These are phyloP conservation scores for Anaspis maculata DNA, from an alignment of 2,888 invertebrate genomes.

Conservation along the genomic window DNA sequence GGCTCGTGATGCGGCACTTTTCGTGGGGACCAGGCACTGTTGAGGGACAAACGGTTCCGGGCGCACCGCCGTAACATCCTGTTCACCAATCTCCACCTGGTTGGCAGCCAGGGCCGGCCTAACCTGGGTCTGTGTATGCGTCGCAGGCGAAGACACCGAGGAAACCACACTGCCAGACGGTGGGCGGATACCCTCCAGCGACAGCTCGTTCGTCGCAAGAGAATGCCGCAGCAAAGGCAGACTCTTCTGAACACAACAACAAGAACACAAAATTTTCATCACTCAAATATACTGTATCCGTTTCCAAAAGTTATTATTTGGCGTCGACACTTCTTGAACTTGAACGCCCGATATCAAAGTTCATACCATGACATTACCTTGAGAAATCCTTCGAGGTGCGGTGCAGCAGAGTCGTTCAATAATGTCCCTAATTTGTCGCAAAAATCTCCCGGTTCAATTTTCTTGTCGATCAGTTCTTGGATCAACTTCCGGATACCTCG, in stretches of 20 bases:
- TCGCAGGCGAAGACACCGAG: no score
- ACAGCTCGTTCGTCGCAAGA: no score
- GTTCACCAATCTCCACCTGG: conserved; percentile 56
- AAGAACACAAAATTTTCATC: no score
- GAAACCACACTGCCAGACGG: no score
- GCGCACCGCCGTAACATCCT: conserved; percentile 43
- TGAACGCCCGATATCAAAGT: no score
- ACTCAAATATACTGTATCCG: no score
- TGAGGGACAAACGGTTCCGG: conserved; percentile 47
- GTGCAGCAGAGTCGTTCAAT: conserved; percentile 95
- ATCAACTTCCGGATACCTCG: conserved; percentile 87
- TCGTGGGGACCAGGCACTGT: conserved; percentile 47
- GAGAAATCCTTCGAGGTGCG: conserved; percentile 94
- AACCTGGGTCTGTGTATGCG: no score
- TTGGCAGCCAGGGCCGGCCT: conserved; percentile 43
- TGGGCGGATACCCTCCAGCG: no score
- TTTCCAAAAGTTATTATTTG: no score
- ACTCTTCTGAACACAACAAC: no score
- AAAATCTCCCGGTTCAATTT: conserved; percentile 94
- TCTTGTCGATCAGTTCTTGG: conserved; percentile 90
- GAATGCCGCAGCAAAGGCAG: no score
- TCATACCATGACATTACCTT: conserved; percentile 61
- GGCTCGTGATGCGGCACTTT: conserved; percentile 32
- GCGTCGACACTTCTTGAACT: no score
- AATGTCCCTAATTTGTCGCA: conserved; percentile 89